Base-by-base conservation (phyloP, 2,797 vertebrate genomes). In the Phrynocephalus vlangalii region DNA sequence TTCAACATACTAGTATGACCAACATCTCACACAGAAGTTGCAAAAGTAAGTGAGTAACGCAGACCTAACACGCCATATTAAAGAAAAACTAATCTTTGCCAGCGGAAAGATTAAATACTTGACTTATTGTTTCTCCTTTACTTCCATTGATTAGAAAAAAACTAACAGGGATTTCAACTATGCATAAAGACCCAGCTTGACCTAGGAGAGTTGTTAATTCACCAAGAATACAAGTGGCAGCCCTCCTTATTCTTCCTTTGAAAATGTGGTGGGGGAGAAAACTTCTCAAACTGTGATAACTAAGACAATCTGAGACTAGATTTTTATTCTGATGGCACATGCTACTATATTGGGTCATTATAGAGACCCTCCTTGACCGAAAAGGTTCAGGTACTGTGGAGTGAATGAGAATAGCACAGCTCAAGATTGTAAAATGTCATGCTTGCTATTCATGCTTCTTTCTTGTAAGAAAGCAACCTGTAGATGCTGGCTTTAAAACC, bases 401-500 rank as follows among this genome's bases (percentile, higher is more conserved):
- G 72, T 93, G 18, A 9, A 1, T 10, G 33, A 44, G 13, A 84
- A 18, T 28, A 93, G 96, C 94, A 93, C 82, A 95, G 93, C 93
- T 96, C 95, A 96, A 91, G 90, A 94, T 30, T 94, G 91, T 91
- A 91, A 95, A 94, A 92, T 93, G 90, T 87, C 86, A 95, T 92
- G 87, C 84, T 92, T 93, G 88, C 84, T 92, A 94, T 94, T 93
- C 91, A 94, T 95, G 92, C 91, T 91, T 94, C 89, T 20, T 72
- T 68, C 88, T 85, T 85, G 78, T 82, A 89, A 44, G 5, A 92
- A 92, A 94, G 93, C 86, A 92, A 94, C 50, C 76, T 0, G 0
- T 88, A 88, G 94, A 92, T 11, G 93, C 75, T 80, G 60, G 60
- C 71, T 75, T 76, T 56, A 85, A 76, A 88, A 6, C 20, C 26